These are phyloP conservation scores for Geodia barretti DNA, from an alignment of 37 sponge, comb jelly and placozoan genomes.

Conservation along the genomic window DNA sequence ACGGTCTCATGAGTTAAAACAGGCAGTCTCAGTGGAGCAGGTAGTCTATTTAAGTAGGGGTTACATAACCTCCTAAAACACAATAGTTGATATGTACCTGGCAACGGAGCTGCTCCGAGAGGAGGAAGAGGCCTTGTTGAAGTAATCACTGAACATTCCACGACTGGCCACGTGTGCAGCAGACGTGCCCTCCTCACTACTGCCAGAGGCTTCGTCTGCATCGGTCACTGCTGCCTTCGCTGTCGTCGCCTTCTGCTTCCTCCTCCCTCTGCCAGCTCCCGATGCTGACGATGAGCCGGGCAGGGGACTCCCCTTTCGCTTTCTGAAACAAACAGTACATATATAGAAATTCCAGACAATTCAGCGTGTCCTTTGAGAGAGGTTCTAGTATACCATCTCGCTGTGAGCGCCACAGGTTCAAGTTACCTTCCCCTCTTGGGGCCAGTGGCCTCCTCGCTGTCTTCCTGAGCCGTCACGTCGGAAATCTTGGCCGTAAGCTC, in stretches of 20 bases:
- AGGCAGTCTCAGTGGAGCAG: too few species aligned
- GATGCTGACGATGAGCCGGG: too few species aligned
- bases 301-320: background rate
- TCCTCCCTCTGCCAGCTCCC: too few species aligned
- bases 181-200: background rate
- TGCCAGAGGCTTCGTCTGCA: background rate
- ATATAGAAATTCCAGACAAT: background rate
- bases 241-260: too few species aligned
- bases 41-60: too few species aligned
- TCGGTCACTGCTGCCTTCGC: background rate
- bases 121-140: background rate
- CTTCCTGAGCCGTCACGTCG: slow-evolving; percentile 46
- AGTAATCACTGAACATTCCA: background rate
- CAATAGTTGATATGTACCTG: background rate
- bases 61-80: too few species aligned
- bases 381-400: too few species aligned
- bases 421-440: slow-evolving; percentile 67
- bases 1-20: too few species aligned
- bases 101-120: background rate
- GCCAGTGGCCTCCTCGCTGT: slow-evolving; percentile 24
- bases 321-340: background rate
- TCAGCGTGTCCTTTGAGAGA: too few species aligned
- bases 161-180: too few species aligned
- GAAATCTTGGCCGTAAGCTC: slow-evolving; percentile 79
- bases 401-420: background rate